phyloP scores from a whole-genome alignment of 2,113 vertebrate genomes.

The Oryzias melastigma region DNA sequence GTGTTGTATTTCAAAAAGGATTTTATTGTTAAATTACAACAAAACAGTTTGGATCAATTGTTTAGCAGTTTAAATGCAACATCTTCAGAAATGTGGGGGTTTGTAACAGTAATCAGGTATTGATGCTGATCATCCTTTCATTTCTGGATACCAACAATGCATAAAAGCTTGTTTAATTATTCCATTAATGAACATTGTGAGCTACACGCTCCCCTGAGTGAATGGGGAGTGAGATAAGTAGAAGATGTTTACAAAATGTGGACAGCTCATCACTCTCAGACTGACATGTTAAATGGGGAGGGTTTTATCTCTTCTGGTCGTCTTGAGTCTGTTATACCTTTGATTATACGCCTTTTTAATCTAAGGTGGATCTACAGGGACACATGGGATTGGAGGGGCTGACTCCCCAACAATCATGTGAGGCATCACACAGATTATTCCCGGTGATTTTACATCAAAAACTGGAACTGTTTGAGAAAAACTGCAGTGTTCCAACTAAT shows the following conservation, averaged over 20 bases:
- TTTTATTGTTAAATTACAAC: neutral
- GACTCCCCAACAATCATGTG: too few species aligned
- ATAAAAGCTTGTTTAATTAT: constrained; percentile 26
- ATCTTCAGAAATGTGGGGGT: neutral
- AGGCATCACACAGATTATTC: too few species aligned
- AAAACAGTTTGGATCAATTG: neutral
- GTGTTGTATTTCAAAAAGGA: neutral
- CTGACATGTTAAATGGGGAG: constrained; percentile 29
- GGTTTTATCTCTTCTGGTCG: constrained; percentile 57
- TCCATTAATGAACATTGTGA: constrained; percentile 28
- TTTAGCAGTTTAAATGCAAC: neutral
- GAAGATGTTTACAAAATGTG: constrained; percentile 27
- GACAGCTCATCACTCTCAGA: constrained; percentile 24
- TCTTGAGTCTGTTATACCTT: constrained; percentile 46
- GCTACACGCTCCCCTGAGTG: constrained; percentile 38
- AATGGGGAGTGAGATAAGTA: constrained; percentile 61
- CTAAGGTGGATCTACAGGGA: too few species aligned
- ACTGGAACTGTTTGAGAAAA: too few species aligned
- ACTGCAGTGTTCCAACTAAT: too few species aligned
- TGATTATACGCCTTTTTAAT: constrained; percentile 57
- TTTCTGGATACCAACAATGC: neutral
- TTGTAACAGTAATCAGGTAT: neutral
- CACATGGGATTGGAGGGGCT: too few species aligned
- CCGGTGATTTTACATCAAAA: too few species aligned
- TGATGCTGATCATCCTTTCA: neutral